Percentiles rank a stretch among this genome's conserved stretches.
phyloP scores from a whole-genome alignment of 2,113 vertebrate species.

The Phyllostomus hastatus region DNA sequence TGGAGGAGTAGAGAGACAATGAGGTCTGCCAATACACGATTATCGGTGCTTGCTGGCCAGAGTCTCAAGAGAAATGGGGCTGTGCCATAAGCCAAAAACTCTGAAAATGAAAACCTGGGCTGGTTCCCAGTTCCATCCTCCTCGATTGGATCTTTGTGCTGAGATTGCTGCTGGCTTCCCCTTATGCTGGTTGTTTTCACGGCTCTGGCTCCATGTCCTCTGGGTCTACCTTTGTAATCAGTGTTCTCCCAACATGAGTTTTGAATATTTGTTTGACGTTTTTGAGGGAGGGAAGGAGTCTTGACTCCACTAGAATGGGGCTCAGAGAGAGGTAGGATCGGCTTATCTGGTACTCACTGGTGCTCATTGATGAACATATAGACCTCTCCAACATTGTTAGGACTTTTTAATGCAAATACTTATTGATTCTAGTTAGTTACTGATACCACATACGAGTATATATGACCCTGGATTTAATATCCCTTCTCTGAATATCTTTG shows the following conservation, averaged over 20 bases:
- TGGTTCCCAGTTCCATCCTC: neutral
- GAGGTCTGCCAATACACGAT: neutral
- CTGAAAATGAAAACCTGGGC: neutral
- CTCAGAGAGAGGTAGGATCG: neutral
- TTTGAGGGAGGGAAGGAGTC: neutral
- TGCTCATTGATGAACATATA: neutral
- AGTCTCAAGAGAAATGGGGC: neutral
- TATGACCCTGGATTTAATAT: neutral
- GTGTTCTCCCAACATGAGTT: neutral
- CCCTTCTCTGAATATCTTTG: neutral
- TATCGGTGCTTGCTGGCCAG: neutral
- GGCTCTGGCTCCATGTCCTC: neutral
- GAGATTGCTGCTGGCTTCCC: neutral
- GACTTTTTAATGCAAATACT: neutral
- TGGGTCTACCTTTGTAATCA: neutral
- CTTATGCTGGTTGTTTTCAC: neutral
- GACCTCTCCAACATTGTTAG: neutral
- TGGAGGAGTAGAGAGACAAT: neutral
- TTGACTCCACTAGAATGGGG: neutral
- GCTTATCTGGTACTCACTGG: neutral
- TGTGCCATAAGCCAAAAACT: neutral
- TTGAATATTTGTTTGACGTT: neutral
- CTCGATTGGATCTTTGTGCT: neutral
- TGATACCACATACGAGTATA: neutral
- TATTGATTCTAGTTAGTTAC: neutral